Evolutionary conservation across 1,140 invertebrate species (phyloP).

Genomic region (Pogonomyrmex barbatus): DNA sequence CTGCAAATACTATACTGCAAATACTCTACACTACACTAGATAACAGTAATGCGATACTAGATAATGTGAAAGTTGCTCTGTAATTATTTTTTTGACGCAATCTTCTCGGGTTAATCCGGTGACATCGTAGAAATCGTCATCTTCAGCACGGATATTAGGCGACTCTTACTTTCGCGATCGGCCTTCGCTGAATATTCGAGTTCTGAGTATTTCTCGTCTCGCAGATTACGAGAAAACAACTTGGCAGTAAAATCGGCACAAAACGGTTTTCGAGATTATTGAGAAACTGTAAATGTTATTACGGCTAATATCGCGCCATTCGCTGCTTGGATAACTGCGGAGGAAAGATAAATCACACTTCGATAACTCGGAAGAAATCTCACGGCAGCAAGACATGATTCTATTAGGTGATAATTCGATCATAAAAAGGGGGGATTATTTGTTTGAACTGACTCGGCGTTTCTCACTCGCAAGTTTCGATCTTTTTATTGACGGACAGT

Average conservation of each 20-base stretch:
- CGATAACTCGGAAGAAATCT: neutral
- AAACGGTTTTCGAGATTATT: constrained; percentile 23
- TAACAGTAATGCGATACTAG: neutral
- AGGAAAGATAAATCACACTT: constrained; percentile 3
- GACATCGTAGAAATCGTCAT: constrained; percentile 53
- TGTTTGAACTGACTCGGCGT: neutral
- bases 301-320: neutral
- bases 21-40: too few relatives aligned
- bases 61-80: constrained; percentile 47
- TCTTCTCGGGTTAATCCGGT: neutral
- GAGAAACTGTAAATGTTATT: neutral
- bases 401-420: neutral
- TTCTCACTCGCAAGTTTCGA: neutral
- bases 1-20: neutral
- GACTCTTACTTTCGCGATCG: constrained; percentile 62
- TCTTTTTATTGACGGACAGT: neutral
- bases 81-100: neutral
- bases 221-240: neutral
- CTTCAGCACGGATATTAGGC: constrained; percentile 11
- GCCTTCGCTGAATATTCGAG: neutral
- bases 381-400: neutral
- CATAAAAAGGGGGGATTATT: neutral
- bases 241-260: constrained; percentile 22
- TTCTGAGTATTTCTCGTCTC: neutral
- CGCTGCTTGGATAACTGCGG: constrained; percentile 6